Conservation (phyloP, 2,888 invertebrate genomes). For the Sinhomidia bicolor region DNA sequence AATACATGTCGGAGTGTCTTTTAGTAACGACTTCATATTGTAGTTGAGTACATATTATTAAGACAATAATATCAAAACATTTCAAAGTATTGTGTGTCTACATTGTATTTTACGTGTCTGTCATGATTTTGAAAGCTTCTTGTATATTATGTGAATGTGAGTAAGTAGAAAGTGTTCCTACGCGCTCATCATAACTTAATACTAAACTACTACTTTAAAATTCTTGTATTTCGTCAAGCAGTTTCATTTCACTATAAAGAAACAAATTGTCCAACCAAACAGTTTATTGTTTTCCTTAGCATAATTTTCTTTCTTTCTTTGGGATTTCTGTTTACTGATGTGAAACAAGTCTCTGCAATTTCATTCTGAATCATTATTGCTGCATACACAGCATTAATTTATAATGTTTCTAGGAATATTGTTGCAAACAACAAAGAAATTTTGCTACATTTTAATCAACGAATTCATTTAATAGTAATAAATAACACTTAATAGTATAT, state of each 20-base stretch:
- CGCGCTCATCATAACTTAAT: background rate
- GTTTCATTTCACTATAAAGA: background rate
- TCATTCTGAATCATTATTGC: background rate
- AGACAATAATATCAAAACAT: background rate
- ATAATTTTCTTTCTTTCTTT: background rate
- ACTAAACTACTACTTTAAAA: constrained; percentile 9
- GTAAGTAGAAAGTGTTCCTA: background rate
- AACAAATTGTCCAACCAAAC: background rate
- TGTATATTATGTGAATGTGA: background rate
- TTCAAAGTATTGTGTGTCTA: constrained; percentile 7
- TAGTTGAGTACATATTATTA: too few relatives aligned
- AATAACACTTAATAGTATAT: background rate
- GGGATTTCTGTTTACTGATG: background rate
- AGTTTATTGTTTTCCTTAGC: background rate
- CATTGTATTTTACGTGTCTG: background rate
- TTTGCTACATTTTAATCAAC: constrained; percentile 62
- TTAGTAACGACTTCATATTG: background rate
- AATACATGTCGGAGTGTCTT: background rate
- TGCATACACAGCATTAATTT: background rate
- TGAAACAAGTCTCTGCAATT: background rate
- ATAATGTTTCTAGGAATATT: background rate
- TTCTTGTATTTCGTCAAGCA: constrained; percentile 6
- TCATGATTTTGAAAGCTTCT: background rate
- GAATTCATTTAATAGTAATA: constrained; percentile 26
- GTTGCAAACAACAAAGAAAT: constrained; percentile 41